Evolutionary conservation across 2,113 vertebrate genomes (phyloP), one percentile per base, ranked within the genome.

Genomic region (Paracanthobrama guichenoti): DNA sequence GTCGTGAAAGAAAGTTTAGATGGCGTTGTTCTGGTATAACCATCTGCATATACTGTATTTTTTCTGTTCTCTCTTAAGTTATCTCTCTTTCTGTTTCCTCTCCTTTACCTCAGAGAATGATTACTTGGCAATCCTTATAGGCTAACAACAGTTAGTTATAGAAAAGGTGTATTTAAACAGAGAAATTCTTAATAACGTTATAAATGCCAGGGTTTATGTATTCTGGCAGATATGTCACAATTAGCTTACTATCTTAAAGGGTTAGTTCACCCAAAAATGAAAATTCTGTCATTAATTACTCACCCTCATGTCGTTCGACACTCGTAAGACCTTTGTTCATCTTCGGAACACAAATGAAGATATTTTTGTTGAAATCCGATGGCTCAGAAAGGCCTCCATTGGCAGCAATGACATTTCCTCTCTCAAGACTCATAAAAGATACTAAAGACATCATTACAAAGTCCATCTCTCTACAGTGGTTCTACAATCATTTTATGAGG

Each of bases 31-130:
- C 82, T 44, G 48, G 64, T 83, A 82, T 89, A 85, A 89, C 78
- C 90, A 92, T 89, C 88, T 90, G 90, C 86, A 78, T 66, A 85
- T 90, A 90, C 77, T 87, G 84, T 24, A 60, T 72, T 1, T 35
- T 67, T 77, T 64, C 44, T 71, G 62, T 79, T 60, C 24, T 48
- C 39, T 28, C 4, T 46, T 44, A 62, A 42, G 39, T 50, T 57
- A 31, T 48, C 48, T 9, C 20, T 22, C 20, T 24, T 16, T 16
- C 57, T 28, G 16, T 28, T 16, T 44, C 24, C 26, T 53, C 9
- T 12, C 4, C 59, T 44, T 39, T 74, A 39, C 55, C 74, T 24
- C 55, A 44, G 69, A 46, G 39, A 72, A 44, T 44, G 2, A 72
- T 71, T 9, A 82, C 35, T 67, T 69, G 60, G 59, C 35, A 12